These are phyloP conservation scores for Erythrocercus mccallii DNA, from an alignment of 2,113 vertebrate species.

Conservation along the genomic window DNA sequence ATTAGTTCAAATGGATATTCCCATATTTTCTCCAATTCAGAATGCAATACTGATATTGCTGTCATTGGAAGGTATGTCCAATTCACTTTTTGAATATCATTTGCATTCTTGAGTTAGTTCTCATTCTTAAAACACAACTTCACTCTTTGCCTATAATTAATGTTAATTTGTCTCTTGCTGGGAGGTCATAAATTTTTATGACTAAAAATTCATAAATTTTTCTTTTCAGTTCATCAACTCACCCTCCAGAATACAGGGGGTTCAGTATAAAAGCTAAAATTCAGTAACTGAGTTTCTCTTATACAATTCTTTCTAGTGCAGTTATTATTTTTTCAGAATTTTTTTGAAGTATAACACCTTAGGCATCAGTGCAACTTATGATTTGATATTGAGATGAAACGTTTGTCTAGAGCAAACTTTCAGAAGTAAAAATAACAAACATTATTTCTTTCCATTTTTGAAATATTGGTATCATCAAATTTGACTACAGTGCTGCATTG, in stretches of 20 bases:
- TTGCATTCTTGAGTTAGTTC: background rate
- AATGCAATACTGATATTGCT: background rate
- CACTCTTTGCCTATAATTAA: background rate
- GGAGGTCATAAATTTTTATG: no score
- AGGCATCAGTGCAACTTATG: background rate
- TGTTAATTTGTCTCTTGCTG: background rate
- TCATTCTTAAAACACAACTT: background rate
- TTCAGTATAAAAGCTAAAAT: background rate
- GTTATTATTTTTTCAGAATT: background rate
- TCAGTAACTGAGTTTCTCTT: background rate
- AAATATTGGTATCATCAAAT: background rate
- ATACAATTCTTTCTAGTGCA: background rate
- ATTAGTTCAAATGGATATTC: background rate
- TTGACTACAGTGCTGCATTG: background rate
- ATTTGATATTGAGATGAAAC: background rate
- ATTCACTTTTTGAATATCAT: background rate
- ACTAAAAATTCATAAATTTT: background rate
- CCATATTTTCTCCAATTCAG: background rate
- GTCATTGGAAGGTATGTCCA: background rate
- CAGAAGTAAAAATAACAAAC: background rate
- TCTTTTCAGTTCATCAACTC: background rate
- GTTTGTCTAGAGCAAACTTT: background rate
- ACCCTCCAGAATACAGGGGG: background rate
- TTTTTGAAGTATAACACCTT: background rate
- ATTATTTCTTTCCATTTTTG: background rate